Conservation (phyloP, 2,797 vertebrate genomes). For the Rhodeus uyekii region DNA sequence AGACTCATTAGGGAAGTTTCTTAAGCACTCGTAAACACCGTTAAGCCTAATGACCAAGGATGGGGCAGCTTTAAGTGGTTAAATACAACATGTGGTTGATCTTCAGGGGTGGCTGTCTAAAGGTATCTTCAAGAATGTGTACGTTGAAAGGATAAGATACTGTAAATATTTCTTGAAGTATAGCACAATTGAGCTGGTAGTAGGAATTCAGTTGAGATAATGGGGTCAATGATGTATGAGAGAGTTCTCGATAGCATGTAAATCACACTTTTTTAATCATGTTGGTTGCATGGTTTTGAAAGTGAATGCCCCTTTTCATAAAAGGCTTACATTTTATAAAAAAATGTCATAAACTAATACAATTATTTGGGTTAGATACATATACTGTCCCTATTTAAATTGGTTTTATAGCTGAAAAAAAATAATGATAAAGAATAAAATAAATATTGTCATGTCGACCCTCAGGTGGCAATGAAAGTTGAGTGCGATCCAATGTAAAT, state of each 20-base stretch:
- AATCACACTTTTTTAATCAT: background rate
- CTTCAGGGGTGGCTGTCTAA: conserved; percentile 27
- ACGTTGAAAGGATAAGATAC: background rate
- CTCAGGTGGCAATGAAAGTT: background rate
- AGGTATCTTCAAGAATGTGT: conserved; percentile 17
- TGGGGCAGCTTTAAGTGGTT: conserved; percentile 64
- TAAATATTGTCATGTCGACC: background rate
- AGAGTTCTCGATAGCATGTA: background rate
- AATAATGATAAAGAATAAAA: background rate
- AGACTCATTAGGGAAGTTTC: conserved; percentile 74
- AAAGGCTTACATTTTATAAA: background rate
- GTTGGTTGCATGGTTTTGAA: background rate
- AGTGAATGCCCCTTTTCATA: background rate
- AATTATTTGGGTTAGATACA: no score
- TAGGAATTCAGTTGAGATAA: background rate
- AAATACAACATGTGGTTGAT: conserved; percentile 55
- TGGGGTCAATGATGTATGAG: background rate
- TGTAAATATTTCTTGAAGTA: background rate
- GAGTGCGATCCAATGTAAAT: conserved; percentile 4
- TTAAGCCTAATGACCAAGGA: conserved; percentile 61
- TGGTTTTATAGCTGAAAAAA: background rate
- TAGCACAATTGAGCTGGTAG: background rate
- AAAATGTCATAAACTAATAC: no score
- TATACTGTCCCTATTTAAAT: background rate
- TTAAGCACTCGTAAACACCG: conserved; percentile 78